Evolutionary conservation across 1,140 invertebrate species (phyloP), one percentile per base, ranked within the genome.

Genomic region (Bombus balteatus): DNA sequence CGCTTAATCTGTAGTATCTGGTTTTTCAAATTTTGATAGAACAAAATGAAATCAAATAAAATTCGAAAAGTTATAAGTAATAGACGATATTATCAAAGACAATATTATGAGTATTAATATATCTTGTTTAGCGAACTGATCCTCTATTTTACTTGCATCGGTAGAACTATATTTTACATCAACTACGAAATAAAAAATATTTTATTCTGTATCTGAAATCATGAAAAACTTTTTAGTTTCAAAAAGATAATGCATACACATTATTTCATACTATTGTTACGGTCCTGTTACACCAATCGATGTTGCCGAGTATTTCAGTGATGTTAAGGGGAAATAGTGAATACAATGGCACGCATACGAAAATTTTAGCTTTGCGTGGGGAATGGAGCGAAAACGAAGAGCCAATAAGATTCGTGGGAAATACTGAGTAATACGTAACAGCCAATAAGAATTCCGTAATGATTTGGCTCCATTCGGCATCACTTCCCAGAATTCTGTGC

Each of bases 391-490:
- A 83, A 77, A 39, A 43, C 37, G 59, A 37, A 22, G n/a, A 80
- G 57, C 90, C 88, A 92, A 91, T 90, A 47, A 85, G 59, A 81
- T 73, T 62, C 37, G 34, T 72, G 43, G 37, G 8, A 79, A 57
- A 53, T 37, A 15, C 41, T 76, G 65, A 83, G 72, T 59, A 73
- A 57, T 65, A 43, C 8, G 4, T 25, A 2, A 66, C 57, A 77
- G 68, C 91, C 91, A 92, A 92, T 92, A 70, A 43, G 34, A 83
- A 66, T 37, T 39, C 37, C 41, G 28, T 28, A 34, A 87, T 39
- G 39, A 73, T 73, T 87, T 72, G 73, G 76, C 82, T 87, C 62
- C 78, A 88, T 92, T 91, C 74, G 34, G 86, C 75, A 73, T 86
- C 80, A 83, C 43, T 91, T 91, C 85, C 86, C 83, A 83, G 43